Evolutionary conservation across 1,140 invertebrate genomes (phyloP).

Genomic region (Palaemon carinicauda): DNA sequence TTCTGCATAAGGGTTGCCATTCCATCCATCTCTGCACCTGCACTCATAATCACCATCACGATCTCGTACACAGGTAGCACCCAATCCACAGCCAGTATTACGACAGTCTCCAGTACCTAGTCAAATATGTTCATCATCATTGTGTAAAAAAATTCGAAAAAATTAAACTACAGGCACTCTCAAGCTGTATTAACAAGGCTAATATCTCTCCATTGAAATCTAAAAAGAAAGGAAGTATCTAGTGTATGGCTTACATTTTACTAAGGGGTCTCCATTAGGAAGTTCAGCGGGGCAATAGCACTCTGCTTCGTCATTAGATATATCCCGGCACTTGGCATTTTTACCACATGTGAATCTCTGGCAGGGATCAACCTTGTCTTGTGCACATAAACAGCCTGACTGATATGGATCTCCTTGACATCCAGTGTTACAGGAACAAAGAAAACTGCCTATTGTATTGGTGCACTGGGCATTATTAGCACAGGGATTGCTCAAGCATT

Average conservation of each 20-base stretch:
- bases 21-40: slow-evolving; percentile 78
- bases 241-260: slow-evolving; percentile 73
- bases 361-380: slow-evolving; percentile 72
- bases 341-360: slow-evolving; percentile 78
- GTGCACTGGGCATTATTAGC: slow-evolving; percentile 83
- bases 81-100: slow-evolving; percentile 81
- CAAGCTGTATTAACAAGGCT: neutral
- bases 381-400: slow-evolving; percentile 77
- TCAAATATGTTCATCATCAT: neutral
- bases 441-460: slow-evolving; percentile 74
- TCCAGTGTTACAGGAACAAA: slow-evolving; percentile 80
- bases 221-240: too few relatives aligned
- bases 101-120: slow-evolving; percentile 78
- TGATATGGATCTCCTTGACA: slow-evolving; percentile 83
- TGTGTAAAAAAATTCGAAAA: neutral
- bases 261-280: slow-evolving; percentile 83
- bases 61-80: slow-evolving; percentile 81
- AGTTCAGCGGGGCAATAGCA: slow-evolving; percentile 85
- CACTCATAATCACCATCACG: slow-evolving; percentile 80
- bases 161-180: neutral
- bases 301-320: slow-evolving; percentile 72
- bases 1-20: slow-evolving; percentile 77
- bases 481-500: slow-evolving; percentile 77
- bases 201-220: neutral
- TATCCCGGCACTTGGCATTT: slow-evolving; percentile 78